A percentile compares a stretch with the other conserved stretches of the same genome.
Evolutionary conservation across 2,888 invertebrate species (phyloP).

Genomic region (Lottia scabra): DNA sequence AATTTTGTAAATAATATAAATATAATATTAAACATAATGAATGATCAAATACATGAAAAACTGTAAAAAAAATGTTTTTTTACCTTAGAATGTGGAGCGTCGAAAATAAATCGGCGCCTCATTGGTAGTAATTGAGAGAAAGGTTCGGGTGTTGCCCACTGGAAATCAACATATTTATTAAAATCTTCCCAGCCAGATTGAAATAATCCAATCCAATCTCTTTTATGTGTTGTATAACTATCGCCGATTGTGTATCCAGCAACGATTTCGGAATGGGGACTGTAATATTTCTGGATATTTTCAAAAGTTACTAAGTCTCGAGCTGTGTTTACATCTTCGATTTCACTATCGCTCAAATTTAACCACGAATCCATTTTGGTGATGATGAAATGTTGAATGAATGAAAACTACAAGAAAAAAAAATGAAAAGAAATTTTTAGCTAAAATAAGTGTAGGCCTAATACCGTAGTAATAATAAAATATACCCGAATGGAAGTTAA

Average conservation of each 20-base stretch:
- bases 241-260: neutral
- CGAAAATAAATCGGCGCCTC: neutral
- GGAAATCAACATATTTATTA: neutral
- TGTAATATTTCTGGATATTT: neutral
- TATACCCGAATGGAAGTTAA: too few relatives aligned
- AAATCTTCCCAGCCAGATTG: neutral
- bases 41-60: too few relatives aligned
- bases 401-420: too few relatives aligned
- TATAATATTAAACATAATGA: too few relatives aligned
- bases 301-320: neutral
- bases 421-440: too few relatives aligned
- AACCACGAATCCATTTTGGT: neutral
- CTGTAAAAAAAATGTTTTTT: too few relatives aligned
- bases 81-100: neutral
- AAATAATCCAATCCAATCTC: neutral
- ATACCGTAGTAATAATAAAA: too few relatives aligned
- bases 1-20: too few relatives aligned
- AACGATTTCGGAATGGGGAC: neutral
- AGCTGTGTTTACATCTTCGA: neutral
- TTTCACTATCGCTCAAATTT: neutral
- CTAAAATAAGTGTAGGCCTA: too few relatives aligned
- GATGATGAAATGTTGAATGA: neutral
- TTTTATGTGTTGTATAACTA: neutral
- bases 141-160: neutral
- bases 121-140: neutral